phyloP scores from a whole-genome alignment of 2,797 vertebrate species.

The Rachycentron canadum region DNA sequence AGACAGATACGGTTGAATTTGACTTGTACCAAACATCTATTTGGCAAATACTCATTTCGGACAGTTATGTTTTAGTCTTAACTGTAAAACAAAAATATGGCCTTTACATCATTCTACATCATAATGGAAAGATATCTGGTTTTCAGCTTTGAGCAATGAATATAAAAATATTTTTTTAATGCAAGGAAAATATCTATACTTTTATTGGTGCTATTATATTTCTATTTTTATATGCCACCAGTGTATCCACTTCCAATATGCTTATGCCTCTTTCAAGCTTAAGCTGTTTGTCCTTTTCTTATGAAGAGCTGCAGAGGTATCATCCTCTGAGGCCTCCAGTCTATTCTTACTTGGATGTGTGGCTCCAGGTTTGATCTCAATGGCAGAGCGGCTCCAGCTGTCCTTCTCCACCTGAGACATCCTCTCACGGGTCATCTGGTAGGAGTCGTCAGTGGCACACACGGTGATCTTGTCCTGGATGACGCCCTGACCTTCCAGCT shows the following conservation, averaged over 20 bases:
- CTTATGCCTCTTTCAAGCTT: slow-evolving; percentile 24
- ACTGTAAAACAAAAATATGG: slow-evolving; percentile 2
- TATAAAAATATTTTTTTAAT: slow-evolving; percentile 34
- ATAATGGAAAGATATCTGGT: slow-evolving; percentile 47
- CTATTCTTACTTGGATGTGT: slow-evolving; percentile 83
- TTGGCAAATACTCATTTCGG: slow-evolving; percentile 1
- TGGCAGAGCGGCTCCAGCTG: slow-evolving; percentile 85
- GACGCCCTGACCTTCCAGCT: slow-evolving; percentile 88
- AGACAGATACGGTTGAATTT: slow-evolving; percentile 8
- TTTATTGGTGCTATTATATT: slow-evolving; percentile 46
- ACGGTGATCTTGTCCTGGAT: slow-evolving; percentile 92
- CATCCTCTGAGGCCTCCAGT: slow-evolving; percentile 5
- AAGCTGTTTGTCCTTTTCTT: slow-evolving; percentile 29
- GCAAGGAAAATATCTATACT: slow-evolving; percentile 32
- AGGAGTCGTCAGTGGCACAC: slow-evolving; percentile 89
- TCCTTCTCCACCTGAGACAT: slow-evolving; percentile 88
- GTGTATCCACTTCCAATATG: slow-evolving; percentile 35
- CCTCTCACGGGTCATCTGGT: slow-evolving; percentile 85
- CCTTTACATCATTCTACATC: slow-evolving; percentile 37
- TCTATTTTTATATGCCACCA: slow-evolving; percentile 44
- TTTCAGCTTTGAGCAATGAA: slow-evolving; percentile 40
- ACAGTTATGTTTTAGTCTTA: slow-evolving; percentile 1
- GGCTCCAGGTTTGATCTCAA: slow-evolving; percentile 85
- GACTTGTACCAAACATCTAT: not conserved
- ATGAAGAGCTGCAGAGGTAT: slow-evolving; percentile 23